phyloP scores from a whole-genome alignment of 1,140 invertebrate species.

The Anadara kagoshimensis region DNA sequence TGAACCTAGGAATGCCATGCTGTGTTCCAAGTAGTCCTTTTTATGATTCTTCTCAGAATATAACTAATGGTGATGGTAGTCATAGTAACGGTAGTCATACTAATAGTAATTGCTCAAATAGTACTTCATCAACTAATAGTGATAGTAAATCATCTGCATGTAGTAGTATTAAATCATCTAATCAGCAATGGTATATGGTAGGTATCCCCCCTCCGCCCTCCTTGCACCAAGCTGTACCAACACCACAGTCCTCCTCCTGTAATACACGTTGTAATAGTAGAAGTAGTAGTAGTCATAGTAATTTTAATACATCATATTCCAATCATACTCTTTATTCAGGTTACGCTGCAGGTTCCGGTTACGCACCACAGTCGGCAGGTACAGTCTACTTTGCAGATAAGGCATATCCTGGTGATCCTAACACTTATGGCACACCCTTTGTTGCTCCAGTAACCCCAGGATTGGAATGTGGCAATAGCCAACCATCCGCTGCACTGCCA shows the following conservation, averaged over 20 bases:
- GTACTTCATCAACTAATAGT: no score
- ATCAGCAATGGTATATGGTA: no score
- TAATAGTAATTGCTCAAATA: constrained; percentile 9
- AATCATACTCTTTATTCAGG: constrained; percentile 14
- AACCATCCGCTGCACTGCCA: neutral
- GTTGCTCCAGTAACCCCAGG: neutral
- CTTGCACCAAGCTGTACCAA: no score
- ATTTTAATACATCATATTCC: constrained; percentile 7
- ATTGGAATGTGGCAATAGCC: neutral
- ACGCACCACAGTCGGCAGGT: neutral
- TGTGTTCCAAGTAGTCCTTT: constrained; percentile 53
- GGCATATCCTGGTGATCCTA: constrained; percentile 1
- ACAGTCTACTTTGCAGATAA: constrained; percentile 12
- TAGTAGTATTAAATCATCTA: no score
- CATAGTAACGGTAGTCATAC: constrained; percentile 3
- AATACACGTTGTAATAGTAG: neutral
- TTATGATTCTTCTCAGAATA: neutral
- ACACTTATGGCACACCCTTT: neutral
- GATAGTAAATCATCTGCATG: no score
- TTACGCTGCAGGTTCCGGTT: neutral
- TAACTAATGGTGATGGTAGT: constrained; percentile 18
- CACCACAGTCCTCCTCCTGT: no score
- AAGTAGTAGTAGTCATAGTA: constrained; percentile 11
- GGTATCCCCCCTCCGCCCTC: no score
- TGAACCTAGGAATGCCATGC: constrained; percentile 60